Evolutionary conservation across 2,888 invertebrate genomes (phyloP).

Genomic region (Troilus luridus): DNA sequence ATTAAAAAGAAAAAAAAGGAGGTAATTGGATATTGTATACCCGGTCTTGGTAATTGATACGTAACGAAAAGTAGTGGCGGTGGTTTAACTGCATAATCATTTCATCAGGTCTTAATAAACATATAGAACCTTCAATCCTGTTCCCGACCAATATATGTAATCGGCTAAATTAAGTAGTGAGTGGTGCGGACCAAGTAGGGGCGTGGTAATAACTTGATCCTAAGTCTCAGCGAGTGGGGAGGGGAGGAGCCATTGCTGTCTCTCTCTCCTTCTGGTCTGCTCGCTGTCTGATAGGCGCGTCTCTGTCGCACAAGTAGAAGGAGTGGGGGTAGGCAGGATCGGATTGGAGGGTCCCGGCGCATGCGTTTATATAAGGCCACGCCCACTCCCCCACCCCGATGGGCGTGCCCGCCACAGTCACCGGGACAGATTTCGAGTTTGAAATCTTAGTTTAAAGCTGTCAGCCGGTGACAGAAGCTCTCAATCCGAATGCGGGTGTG

Average conservation of each 20-base stretch:
- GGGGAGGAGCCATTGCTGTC: slow-evolving; percentile 58
- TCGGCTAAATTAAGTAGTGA: slow-evolving; percentile 57
- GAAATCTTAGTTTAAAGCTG: slow-evolving; percentile 65
- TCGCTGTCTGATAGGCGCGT: background rate
- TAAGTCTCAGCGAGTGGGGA: background rate
- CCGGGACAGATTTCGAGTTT: slow-evolving; percentile 65
- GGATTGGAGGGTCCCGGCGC: slow-evolving; percentile 61
- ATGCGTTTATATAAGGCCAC: slow-evolving; percentile 29
- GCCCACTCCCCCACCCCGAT: background rate
- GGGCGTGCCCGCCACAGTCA: slow-evolving; percentile 17
- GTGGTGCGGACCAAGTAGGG: slow-evolving; percentile 60
- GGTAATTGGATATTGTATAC: background rate
- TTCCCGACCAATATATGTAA: slow-evolving; percentile 64
- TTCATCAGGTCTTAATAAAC: slow-evolving; percentile 64
- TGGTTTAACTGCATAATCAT: slow-evolving; percentile 61
- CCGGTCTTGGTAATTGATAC: slow-evolving; percentile 40
- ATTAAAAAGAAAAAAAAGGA: background rate
- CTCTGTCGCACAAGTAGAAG: background rate
- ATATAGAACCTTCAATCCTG: slow-evolving; percentile 64
- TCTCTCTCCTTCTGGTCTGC: background rate
- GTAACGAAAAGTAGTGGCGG: slow-evolving; percentile 28
- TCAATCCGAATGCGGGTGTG: slow-evolving; percentile 61
- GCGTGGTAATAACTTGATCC: slow-evolving; percentile 65
- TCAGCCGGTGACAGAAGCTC: slow-evolving; percentile 65
- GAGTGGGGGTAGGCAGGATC: slow-evolving; percentile 48